Evolutionary conservation across 2,888 invertebrate genomes (phyloP).

Genomic region (Diarsia rubi): DNA sequence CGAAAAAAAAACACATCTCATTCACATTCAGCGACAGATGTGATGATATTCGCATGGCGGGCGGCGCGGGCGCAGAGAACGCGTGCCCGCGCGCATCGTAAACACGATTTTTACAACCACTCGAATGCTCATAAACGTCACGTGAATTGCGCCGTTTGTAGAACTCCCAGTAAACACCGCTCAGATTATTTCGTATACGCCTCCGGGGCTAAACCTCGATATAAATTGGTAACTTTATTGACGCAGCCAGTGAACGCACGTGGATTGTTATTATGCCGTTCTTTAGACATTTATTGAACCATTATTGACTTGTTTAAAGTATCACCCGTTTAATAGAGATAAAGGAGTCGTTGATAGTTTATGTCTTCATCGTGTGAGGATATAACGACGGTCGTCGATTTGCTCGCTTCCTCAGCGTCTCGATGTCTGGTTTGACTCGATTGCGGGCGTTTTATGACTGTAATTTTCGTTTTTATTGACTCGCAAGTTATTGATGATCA

Average conservation of each 20-base stretch:
- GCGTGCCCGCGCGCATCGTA: constrained; percentile 83
- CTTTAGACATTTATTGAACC: constrained; percentile 90
- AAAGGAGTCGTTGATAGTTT: constrained; percentile 88
- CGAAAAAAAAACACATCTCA: constrained; percentile 70
- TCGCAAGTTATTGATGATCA: constrained; percentile 69
- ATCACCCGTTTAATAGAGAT: constrained; percentile 89
- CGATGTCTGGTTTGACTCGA: constrained; percentile 78
- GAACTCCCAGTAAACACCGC: constrained; percentile 89
- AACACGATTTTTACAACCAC: constrained; percentile 90
- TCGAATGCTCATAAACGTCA: constrained; percentile 89
- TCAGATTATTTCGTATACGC: constrained; percentile 90
- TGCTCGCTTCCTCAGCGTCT: constrained; percentile 76
- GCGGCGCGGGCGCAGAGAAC: constrained; percentile 77
- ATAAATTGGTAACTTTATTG: constrained; percentile 90
- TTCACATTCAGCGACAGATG: constrained; percentile 84
- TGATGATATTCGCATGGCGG: constrained; percentile 78
- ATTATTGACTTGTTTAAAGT: constrained; percentile 91
- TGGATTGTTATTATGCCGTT: constrained; percentile 90
- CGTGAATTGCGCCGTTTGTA: constrained; percentile 89
- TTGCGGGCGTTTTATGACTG: constrained; percentile 83
- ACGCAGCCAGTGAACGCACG: constrained; percentile 84
- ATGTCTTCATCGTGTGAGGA: constrained; percentile 86
- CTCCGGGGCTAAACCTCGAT: constrained; percentile 89
- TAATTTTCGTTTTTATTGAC: constrained; percentile 87
- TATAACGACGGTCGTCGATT: constrained; percentile 74